Base-by-base conservation (phyloP, 2,113 vertebrate genomes). In the Morone saxatilis region DNA sequence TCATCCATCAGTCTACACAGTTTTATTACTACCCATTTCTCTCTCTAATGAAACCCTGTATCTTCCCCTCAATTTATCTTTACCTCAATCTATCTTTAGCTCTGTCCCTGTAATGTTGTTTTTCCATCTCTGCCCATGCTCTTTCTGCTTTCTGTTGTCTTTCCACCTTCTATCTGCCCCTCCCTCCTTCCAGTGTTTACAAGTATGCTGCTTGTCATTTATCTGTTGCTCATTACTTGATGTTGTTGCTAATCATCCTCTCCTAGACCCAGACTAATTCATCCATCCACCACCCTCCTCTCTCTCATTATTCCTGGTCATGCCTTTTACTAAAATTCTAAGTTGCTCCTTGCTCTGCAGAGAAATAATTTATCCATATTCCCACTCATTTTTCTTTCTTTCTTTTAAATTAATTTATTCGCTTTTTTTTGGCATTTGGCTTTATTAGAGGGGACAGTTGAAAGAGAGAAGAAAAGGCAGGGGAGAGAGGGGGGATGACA, bases 1-100 rank as follows among this genome's bases (percentile, higher is more conserved):
- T 22, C 59, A n/a, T 63, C 59, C 68, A 79, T 79, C 38, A 62
- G 1, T 53, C 56, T 31, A 1, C 25, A n/a, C 36, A 8, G 14
- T 50, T 51, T 1, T n/a, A 36, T 36, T 41, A 68, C 40, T 0
- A 2, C 13, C 14, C 20, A 19, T 69, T 38, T 9, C 31, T 61
- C 36, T 62, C n/a, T 17, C 11, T 71, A 80, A 80, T 80, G 68
- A 80, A 43, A n/a, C 7, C 7, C 6, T 11, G 45, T 17, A 4
- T 50, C 65, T 43, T 43, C 9, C n/a, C 47, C 14, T 53, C n/a
- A 9, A 20, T 70, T 48, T 14, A 12, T 71, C 77, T 62, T 63
- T 5, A 2, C 40, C 22, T n/a, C 38, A 6, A 16, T 71, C 20
- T 22, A 5, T 66, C 25, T 65, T 56, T 8, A 57, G 43, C 41